Evolutionary conservation across 2,888 invertebrate genomes (phyloP), one percentile per base, ranked within the genome.

Genomic region (Seladonia tumulorum): DNA sequence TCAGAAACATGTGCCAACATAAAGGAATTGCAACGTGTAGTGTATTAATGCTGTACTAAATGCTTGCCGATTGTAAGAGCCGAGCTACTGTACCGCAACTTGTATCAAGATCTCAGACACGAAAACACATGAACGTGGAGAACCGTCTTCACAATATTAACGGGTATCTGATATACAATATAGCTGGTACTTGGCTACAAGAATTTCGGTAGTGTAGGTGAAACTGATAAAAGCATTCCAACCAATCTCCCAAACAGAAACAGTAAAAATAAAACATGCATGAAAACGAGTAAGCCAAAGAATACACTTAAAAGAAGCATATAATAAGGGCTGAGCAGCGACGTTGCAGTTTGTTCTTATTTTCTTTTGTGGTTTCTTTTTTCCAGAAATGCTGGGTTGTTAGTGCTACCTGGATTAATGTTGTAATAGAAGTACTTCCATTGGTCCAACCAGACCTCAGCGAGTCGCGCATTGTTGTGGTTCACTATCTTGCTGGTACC

Each of bases 361-460:
- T 57, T 12, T n/a, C 18, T 39, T 22, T 49, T 57, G 10, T 39
- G 12, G 10, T 42, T 68, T 68, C 68, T 35, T 68, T 29, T 82
- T 87, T 79, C 80, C 73, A 87, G 78, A 75, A 82, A 87, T 89
- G 79, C 87, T 89, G 85, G 89, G 42, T 42, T 90, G 91, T 93
- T 93, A 93, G 93, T 93, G 94, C 94, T 94, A 98, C 99, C 98
- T 97, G 99, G 99, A 96, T 99, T 99, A 96, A 99, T 98, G 96
- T 98, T 98, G 97, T 98, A 99, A 97, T 98, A 99, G 97, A 99
- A 99, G 95, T 98, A 98, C 97, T 98, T 98, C 98, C 99, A 99
- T 95, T 99, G 98, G 96, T 99, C 99, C 96, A 99, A 97, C 99
- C 99, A 99, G 93, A 99, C 99, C 96, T 99, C 99, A 91, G 99